phyloP scores from a whole-genome alignment of 2,888 invertebrate genomes.

The Cheilosia urbana region DNA sequence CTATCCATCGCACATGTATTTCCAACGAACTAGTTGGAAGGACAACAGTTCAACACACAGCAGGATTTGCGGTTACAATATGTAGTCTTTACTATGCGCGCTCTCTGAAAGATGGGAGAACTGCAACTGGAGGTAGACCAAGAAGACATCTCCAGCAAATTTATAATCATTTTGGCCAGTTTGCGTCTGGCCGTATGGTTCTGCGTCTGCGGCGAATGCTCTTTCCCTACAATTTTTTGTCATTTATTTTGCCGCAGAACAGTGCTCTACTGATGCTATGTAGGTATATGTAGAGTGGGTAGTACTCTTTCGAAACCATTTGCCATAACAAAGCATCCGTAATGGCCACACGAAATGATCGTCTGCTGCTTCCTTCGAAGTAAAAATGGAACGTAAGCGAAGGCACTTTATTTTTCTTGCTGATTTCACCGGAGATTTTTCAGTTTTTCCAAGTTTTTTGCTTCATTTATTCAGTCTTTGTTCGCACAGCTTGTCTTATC shows the following conservation, averaged over 20 bases:
- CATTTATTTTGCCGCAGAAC: conserved; percentile 46
- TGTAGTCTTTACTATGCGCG: conserved; percentile 13
- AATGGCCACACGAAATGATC: conserved; percentile 52
- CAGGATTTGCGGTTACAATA: conserved; percentile 22
- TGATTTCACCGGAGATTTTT: conserved; percentile 63
- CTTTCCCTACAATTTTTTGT: conserved; percentile 20
- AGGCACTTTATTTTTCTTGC: conserved; percentile 61
- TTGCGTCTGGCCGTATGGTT: conserved; percentile 31
- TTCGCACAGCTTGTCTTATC: conserved; percentile 49
- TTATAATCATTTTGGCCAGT: conserved; percentile 59
- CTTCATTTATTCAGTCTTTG: conserved; percentile 29
- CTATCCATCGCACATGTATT: too few relatives aligned
- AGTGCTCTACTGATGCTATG: background rate
- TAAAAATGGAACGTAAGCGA: conserved; percentile 49
- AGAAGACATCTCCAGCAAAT: conserved; percentile 42
- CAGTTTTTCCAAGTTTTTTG: conserved; percentile 11
- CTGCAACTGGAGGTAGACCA: background rate
- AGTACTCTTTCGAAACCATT: conserved; percentile 35
- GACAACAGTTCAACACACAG: background rate
- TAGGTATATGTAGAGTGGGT: background rate
- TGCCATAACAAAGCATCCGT: conserved; percentile 52
- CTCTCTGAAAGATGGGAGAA: background rate
- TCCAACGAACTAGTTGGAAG: background rate
- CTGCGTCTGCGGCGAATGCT: conserved; percentile 44
- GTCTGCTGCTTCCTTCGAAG: conserved; percentile 28